Conservation (phyloP, 1,140 invertebrate species). For the Penaeus vannamei region DNA sequence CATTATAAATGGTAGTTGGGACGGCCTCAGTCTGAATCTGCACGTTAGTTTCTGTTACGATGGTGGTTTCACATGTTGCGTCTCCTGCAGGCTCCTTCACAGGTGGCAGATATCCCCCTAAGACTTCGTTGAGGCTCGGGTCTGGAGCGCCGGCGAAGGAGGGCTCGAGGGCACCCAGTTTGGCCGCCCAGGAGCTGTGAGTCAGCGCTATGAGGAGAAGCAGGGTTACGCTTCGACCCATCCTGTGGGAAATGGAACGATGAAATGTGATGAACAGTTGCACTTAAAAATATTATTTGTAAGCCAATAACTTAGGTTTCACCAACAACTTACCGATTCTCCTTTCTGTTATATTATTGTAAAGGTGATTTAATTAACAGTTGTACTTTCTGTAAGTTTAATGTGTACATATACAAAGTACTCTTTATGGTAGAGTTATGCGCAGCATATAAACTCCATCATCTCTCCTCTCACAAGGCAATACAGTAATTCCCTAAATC, state of each 20-base stretch:
- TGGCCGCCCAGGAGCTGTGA: conserved; percentile 4
- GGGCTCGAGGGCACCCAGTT: conserved; percentile 5
- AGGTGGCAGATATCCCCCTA: conserved; percentile 35
- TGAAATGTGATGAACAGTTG: too few species aligned
- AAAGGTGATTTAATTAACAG: too few species aligned
- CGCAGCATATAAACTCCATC: too few species aligned
- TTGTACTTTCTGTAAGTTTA: too few species aligned
- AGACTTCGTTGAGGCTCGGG: conserved; percentile 19
- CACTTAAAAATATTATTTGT: too few species aligned
- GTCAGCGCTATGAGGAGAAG: not conserved
- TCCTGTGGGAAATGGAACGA: not conserved
- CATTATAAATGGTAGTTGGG: conserved; percentile 56
- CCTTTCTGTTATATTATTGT: too few species aligned
- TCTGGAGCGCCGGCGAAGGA: conserved; percentile 19
- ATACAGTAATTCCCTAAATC: too few species aligned
- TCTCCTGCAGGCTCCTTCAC: not conserved
- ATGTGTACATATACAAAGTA: too few species aligned
- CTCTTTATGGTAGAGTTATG: too few species aligned
- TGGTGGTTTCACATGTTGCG: conserved; percentile 35
- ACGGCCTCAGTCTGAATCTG: conserved; percentile 38
- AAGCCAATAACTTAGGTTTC: too few species aligned
- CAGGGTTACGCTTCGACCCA: conserved; percentile 5
- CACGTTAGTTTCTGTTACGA: conserved; percentile 34
- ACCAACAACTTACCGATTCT: too few species aligned
- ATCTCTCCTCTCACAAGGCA: too few species aligned